Evolutionary conservation across 2,797 vertebrate genomes (phyloP).

Genomic region (Anomalospiza imberbis): DNA sequence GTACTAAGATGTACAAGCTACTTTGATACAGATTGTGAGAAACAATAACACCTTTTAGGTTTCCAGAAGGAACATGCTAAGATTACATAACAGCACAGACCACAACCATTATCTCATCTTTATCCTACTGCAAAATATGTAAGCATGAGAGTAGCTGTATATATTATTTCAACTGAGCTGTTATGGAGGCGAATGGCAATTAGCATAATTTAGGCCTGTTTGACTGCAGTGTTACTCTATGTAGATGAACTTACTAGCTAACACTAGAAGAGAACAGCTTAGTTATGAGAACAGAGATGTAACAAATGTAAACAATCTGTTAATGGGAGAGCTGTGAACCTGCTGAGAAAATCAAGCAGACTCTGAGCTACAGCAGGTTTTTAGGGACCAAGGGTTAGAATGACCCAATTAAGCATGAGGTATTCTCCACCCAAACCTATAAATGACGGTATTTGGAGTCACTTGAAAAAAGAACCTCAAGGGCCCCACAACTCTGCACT

Average conservation of each 20-base stretch:
- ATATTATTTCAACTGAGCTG: background rate
- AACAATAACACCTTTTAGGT: background rate
- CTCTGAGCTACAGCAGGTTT: background rate
- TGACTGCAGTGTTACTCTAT: background rate
- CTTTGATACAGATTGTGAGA: background rate
- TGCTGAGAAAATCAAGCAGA: background rate
- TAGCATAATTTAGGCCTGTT: background rate
- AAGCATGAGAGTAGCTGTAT: background rate
- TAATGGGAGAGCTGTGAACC: background rate
- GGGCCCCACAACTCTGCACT: background rate
- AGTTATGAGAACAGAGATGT: background rate
- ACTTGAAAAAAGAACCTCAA: background rate
- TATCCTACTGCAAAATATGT: background rate
- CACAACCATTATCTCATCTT: background rate
- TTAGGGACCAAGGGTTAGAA: rapidly evolving
- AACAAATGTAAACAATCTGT: background rate
- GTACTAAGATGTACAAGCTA: background rate
- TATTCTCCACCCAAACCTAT: background rate
- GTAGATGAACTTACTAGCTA: background rate
- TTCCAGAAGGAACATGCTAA: background rate
- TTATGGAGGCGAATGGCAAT: background rate
- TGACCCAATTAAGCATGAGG: background rate
- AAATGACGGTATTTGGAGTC: background rate
- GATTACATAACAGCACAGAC: background rate
- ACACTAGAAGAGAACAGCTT: background rate